A percentile compares a stretch with the other conserved stretches of the same genome.
phyloP scores from a whole-genome alignment of 2,113 vertebrate species.

The Pristiophorus japonicus region DNA sequence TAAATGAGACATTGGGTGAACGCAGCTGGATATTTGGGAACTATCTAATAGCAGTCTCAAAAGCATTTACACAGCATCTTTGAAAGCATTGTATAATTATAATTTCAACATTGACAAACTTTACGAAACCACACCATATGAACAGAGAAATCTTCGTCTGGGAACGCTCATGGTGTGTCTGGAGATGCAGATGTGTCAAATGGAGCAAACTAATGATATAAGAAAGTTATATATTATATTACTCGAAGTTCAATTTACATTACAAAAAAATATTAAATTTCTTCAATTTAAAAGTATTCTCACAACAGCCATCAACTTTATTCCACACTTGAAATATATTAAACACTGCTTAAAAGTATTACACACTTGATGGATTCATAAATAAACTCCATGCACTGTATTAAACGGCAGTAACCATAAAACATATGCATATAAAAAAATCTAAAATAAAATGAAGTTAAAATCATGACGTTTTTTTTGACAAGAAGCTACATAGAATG shows the following conservation, averaged over 20 bases:
- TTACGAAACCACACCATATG: neutral
- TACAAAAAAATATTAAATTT: neutral
- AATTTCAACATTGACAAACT: neutral
- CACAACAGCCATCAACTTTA: neutral
- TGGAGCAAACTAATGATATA: neutral
- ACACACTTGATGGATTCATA: neutral
- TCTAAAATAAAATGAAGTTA: too few species aligned
- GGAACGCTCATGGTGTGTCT: neutral
- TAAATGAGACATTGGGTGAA: neutral
- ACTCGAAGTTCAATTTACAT: neutral
- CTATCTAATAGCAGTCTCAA: neutral
- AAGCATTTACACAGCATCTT: neutral
- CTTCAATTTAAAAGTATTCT: neutral
- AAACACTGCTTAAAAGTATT: neutral
- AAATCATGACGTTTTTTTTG: too few species aligned
- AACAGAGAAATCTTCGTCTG: neutral
- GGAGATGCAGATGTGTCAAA: neutral
- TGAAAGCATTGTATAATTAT: neutral
- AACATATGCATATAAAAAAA: neutral
- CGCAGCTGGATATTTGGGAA: neutral
- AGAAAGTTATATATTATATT: neutral
- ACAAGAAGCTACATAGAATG: neutral
- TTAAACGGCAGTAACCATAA: neutral
- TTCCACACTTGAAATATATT: neutral
- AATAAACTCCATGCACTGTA: too few species aligned